phyloP scores from a whole-genome alignment of 2,888 invertebrate genomes.

The Tetramorium bicarinatum region DNA sequence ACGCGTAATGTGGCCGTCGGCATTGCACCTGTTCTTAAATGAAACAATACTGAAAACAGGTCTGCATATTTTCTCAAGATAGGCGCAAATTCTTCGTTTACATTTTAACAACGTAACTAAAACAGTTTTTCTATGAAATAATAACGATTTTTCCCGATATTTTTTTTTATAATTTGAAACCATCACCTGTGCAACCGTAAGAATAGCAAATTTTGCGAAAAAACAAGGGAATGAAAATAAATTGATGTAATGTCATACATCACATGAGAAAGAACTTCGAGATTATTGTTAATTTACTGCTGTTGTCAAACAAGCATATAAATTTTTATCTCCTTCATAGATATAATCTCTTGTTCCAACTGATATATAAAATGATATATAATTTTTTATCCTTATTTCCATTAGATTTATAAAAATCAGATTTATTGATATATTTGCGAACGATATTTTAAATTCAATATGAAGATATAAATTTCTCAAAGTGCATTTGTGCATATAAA shows the following conservation, averaged over 20 bases:
- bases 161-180: conserved; percentile 11
- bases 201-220: background rate
- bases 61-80: background rate
- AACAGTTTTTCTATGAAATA: background rate
- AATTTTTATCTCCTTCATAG: background rate
- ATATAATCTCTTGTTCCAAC: background rate
- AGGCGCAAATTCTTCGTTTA: conserved; percentile 11
- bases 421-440: background rate
- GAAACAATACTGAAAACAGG: conserved; percentile 11
- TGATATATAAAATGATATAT: background rate
- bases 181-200: background rate
- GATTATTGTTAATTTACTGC: background rate
- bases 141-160: background rate
- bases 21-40: conserved; percentile 16
- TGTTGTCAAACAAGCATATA: background rate
- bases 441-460: background rate
- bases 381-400: background rate
- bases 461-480: background rate
- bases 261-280: background rate
- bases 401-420: background rate
- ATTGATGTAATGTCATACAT: background rate
- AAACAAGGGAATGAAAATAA: background rate
- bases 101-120: background rate
- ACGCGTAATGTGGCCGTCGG: background rate
- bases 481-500: too few species aligned